Base-by-base conservation (phyloP, 2,797 vertebrate species). In the Otolemur crassicaudatus region DNA sequence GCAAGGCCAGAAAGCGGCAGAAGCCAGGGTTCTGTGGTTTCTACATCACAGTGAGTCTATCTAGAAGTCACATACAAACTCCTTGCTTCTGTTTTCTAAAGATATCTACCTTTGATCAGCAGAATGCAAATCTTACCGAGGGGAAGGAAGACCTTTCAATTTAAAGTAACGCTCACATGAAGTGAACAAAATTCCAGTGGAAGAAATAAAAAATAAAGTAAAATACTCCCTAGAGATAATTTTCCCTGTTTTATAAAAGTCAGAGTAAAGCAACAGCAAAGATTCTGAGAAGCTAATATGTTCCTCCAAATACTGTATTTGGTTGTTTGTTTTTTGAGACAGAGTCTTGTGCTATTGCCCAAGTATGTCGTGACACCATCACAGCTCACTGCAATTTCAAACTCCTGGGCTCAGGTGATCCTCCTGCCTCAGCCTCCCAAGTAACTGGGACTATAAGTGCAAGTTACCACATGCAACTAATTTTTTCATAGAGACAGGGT, bases 71-170 rank as follows among this genome's bases (percentile, higher is more conserved):
- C 75, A 60, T 5, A 37, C 23, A 25, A 60, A 23, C 43, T 17
- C 63, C 43, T 31, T 2, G 2, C 56, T 37, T 76, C 72, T 22
- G 58, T 34, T 88, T 80, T 61, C 72, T 80, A 67, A 79, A 87
- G 76, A 90, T 90, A 14, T 43, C n/a, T 31, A 56, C 23, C 70
- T 85, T 17, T 67, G 37, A 34, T 90, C 31, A 43, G 12, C 37
- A 69, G 85, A 79, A 84, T 23, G 46, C 46, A 67, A 63, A 53
- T 23, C 53, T 25, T 4, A 12, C n/a, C 34, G 56, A 12, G 1
- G 23, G 53, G 7, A 87, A 90, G 7, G 95, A 87, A 85, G 53
- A 87, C 23, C 60, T 92, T 87, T 73, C 60, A 40, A 83, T 63
- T 67, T 80, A 60, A 76, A 82, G 46, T 22, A 77, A 16, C 91